These are phyloP conservation scores for Sipha maydis DNA, from an alignment of 2,888 invertebrate species.

Conservation along the genomic window DNA sequence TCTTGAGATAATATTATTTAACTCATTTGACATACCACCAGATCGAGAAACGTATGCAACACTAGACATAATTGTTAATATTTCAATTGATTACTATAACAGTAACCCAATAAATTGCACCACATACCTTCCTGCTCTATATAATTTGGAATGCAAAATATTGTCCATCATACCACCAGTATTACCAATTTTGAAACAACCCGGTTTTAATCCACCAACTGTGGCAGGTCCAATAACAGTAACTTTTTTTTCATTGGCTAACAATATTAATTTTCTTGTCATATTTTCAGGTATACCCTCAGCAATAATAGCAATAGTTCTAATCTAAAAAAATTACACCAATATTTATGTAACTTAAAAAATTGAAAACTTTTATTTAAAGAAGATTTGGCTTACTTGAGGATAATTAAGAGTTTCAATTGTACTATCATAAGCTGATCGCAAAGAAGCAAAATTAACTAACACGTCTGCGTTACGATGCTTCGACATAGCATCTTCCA, in stretches of 20 bases:
- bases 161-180: slow-evolving; percentile 99
- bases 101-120: not conserved
- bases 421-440: slow-evolving; percentile 97
- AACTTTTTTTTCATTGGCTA: slow-evolving; percentile 85
- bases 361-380: not conserved
- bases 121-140: slow-evolving; percentile 84
- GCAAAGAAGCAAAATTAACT: slow-evolving; percentile 96
- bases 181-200: slow-evolving; percentile 99
- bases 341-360: slow-evolving; percentile 19
- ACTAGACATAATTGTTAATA: slow-evolving; percentile 71
- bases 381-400: slow-evolving; percentile 69
- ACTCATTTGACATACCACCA: slow-evolving; percentile 99
- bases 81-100: not conserved
- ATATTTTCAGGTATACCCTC: slow-evolving; percentile 99
- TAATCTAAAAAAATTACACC: slow-evolving; percentile 73
- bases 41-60: slow-evolving; percentile 94
- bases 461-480: slow-evolving; percentile 95
- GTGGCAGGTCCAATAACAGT: slow-evolving; percentile 94
- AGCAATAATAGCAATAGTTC: slow-evolving; percentile 97
- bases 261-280: slow-evolving; percentile 90
- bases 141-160: slow-evolving; percentile 95
- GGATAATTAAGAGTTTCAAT: slow-evolving; percentile 93
- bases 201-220: slow-evolving; percentile 97
- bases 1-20: slow-evolving; percentile 97
- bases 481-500: slow-evolving; percentile 95